These are phyloP conservation scores for Notoglanidium macrostoma DNA, from an alignment of 2,797 vertebrate species.

Conservation along the genomic window DNA sequence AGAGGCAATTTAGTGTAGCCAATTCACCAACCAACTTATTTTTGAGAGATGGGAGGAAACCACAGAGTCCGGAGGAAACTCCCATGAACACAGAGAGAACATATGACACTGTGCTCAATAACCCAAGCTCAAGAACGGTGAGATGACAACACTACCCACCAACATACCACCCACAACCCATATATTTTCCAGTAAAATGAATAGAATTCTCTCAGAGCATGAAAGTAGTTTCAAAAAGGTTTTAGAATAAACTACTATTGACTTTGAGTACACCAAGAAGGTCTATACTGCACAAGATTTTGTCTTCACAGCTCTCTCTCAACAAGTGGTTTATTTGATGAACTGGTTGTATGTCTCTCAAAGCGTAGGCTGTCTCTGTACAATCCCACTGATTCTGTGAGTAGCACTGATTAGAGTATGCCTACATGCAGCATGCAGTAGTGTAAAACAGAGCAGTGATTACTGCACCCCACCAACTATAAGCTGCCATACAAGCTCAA, in stretches of 20 bases:
- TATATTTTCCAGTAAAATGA: slow-evolving; percentile 1
- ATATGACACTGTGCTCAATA: neutral
- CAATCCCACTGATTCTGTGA: slow-evolving; percentile 43
- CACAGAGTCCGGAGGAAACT: neutral
- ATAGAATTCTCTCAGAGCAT: neutral
- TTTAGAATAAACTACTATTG: neutral
- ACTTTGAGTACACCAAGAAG: neutral
- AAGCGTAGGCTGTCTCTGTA: slow-evolving; percentile 44
- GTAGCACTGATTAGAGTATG: slow-evolving; percentile 45
- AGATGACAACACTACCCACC: neutral
- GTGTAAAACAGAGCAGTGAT: slow-evolving; percentile 48
- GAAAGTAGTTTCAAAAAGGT: neutral
- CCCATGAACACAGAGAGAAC: neutral
- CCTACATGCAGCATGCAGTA: slow-evolving; percentile 24
- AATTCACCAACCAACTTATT: neutral
- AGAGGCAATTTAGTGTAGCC: neutral
- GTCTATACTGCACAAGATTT: neutral
- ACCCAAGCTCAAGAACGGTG: neutral
- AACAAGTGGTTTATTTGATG: slow-evolving; percentile 10
- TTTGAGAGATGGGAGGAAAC: neutral
- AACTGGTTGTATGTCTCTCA: slow-evolving; percentile 8
- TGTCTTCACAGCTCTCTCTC: neutral
- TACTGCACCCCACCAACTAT: slow-evolving; percentile 52
- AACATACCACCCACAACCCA: neutral
- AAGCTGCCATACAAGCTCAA: slow-evolving; percentile 46